These are phyloP conservation scores for Cichlasoma orientale DNA, from an alignment of 2,797 vertebrate species.

Conservation along the genomic window DNA sequence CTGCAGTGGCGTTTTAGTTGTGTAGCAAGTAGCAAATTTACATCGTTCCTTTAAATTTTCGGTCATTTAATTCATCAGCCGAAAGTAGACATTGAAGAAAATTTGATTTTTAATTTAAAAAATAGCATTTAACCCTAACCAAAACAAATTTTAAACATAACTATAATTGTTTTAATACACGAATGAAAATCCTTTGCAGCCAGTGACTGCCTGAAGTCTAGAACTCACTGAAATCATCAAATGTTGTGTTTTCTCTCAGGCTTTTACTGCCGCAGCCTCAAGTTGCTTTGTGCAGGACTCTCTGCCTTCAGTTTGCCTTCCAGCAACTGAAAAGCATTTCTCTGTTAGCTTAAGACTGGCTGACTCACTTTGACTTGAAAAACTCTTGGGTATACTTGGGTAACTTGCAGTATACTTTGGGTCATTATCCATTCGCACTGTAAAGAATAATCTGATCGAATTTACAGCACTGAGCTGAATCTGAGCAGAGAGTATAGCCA, in stretches of 20 bases:
- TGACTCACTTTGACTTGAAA: neutral
- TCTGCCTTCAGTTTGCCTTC: neutral
- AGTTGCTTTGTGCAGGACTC: neutral
- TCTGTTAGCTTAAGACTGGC: neutral
- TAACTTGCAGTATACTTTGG: neutral
- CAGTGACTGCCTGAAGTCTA: neutral
- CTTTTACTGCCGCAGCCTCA: neutral
- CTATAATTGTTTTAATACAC: too few relatives aligned
- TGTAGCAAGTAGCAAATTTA: neutral
- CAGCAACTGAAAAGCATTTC: neutral
- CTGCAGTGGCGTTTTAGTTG: neutral
- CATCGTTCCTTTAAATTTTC: accelerated
- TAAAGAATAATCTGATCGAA: neutral
- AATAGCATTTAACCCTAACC: neutral
- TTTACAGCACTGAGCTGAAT: neutral
- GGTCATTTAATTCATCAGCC: too few relatives aligned
- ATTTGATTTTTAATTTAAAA: neutral
- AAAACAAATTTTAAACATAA: too few relatives aligned
- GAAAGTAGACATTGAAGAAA: neutral
- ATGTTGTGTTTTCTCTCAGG: neutral
- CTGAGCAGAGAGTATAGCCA: neutral
- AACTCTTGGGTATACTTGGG: neutral
- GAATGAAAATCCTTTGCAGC: too few relatives aligned
- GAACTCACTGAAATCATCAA: neutral
- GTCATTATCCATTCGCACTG: neutral